These are phyloP conservation scores for Aporophyla nigra DNA, from an alignment of 2,888 invertebrate genomes.

Conservation along the genomic window DNA sequence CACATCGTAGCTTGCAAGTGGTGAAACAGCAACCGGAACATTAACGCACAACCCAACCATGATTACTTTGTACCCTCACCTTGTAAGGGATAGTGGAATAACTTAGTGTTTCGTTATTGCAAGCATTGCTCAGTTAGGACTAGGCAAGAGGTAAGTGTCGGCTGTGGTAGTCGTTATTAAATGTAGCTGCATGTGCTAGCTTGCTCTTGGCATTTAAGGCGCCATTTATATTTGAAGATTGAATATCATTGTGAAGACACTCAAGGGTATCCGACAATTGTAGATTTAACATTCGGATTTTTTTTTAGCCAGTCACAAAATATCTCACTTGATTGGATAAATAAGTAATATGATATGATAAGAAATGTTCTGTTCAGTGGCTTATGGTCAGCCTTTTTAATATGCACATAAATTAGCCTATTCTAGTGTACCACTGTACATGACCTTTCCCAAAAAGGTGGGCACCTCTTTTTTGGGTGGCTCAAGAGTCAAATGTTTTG, in stretches of 20 bases:
- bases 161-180: conserved; percentile 61
- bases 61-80: conserved; percentile 58
- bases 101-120: conserved; percentile 82
- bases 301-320: too few relatives aligned
- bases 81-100: conserved; percentile 65
- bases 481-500: not conserved
- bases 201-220: conserved; percentile 58
- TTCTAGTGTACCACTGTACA: conserved; percentile 5
- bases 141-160: conserved; percentile 86
- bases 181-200: conserved; percentile 70
- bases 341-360: too few relatives aligned
- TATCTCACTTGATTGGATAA: too few relatives aligned
- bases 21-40: conserved; percentile 55
- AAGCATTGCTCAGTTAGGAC: conserved; percentile 85
- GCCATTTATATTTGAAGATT: conserved; percentile 31
- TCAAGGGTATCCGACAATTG: too few relatives aligned
- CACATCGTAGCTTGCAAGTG: conserved; percentile 48
- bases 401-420: conserved; percentile 37
- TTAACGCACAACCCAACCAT: conserved; percentile 54
- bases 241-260: too few relatives aligned
- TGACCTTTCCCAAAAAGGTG: conserved; percentile 38
- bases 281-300: too few relatives aligned
- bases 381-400: conserved; percentile 25
- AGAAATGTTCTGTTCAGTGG: not conserved
- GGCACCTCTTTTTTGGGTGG: conserved; percentile 27